Base-by-base conservation (phyloP, 1,140 invertebrate genomes). In the Rhagoletis pomonella region DNA sequence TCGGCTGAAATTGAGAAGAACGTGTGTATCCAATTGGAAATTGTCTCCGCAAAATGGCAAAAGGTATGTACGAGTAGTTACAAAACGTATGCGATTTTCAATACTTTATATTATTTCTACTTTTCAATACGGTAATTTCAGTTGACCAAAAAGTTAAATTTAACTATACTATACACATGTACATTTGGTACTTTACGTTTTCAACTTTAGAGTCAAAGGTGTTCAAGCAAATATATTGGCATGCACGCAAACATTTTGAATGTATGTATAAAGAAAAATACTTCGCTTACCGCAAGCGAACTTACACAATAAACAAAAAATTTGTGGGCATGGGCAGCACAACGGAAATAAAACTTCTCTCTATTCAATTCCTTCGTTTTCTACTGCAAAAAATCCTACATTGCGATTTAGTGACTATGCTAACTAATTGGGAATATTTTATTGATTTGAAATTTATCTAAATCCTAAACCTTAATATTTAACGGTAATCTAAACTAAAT, bases 11-110 rank as follows among this genome's bases (percentile, higher is more conserved):
- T 89, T 90, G 89, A 92, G 90, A 92, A 91, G 90, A 92, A 91
- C 89, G 91, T 89, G 90, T 91, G 91, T 90, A 89, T 90, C 91
- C 91, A 90, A 91, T 92, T 92, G 91, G 91, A 91, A 91, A 89
- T 88, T 92, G 90, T 92, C 90, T 90, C 90, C 91, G 90, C 90
- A 90, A 88, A 87, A 85, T 85, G 42, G 14, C 5, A n/a, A 81
- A 55, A 81, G 47, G 14, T 81, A 81, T 81, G 73, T 81, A 77
- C 44, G 60, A 62, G 60, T 62, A 14, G 60, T 7, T 62, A 73
- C 69, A 73, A 67, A 42, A 3, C 12, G 67, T 73, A 73, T 73
- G 73, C 73, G 73, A 81, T 81, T 81, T 9, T 50, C 7, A 44
- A 19, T 81, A 81, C 73, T 81, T 81, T 55, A 81, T n/a, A 55